Base-by-base conservation (phyloP, 1,140 invertebrate genomes). In the Bombus waltoni region DNA sequence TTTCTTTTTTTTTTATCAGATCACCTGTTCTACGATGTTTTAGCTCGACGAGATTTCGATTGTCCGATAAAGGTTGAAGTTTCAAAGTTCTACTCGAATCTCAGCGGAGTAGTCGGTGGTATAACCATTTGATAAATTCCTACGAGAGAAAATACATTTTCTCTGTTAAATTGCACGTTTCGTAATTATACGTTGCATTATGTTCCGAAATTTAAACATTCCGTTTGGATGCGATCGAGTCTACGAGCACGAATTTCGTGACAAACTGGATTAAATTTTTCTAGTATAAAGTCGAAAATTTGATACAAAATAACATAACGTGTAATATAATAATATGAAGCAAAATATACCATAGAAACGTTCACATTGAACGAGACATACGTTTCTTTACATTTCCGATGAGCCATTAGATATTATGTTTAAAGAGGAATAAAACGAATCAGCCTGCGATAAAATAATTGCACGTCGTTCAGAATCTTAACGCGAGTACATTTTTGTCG, bases 401-500 rank as follows among this genome's bases (percentile, higher is more conserved):
- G 40, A 10, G 9, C n/a, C 25, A 22, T 53, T 53, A 57, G 4
- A 11, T 15, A 5, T 62, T 59, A 2, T 10, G n/a, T 15, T 32
- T 18, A 3, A n/a, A 10, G 13, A 2, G 10, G 11, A 40, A 42
- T n/a, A 42, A 72, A 78, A 22, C 18, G 40, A 22, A 59, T 8
- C 2, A 71, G 57, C 35, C n/a, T 11, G 42, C 18, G 32, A 81
- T 35, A 59, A 42, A 81, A 81, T 81, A 72, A 81, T 71, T 57
- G 15, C 28, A 10, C 10, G 10, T 38, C 5, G 0, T 57, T 57
- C 2, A 15, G 65, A 53, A 74, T 74, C 42, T 0, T 35, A 47
- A 74, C 15, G 18, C 72, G 44, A 25, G 15, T 32, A 32, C 10
- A 1, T 28, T 9, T 25, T 11, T 11, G 4, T 6, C 25, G 1